Evolutionary conservation across 2,113 vertebrate genomes (phyloP).

Genomic region (rat (Rattus norvegicus)): DNA sequence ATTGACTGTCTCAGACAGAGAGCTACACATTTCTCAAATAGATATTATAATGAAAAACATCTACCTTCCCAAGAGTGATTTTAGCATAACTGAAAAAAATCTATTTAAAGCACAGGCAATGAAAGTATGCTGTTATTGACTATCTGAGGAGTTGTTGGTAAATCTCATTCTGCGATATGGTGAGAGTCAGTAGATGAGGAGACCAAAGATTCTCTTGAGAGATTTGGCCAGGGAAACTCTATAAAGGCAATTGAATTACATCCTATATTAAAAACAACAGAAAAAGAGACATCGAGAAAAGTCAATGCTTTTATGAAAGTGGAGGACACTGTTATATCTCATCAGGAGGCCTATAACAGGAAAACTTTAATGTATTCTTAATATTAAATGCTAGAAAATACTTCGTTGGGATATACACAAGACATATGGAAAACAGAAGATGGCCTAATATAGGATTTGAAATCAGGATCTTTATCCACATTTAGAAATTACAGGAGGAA

Average conservation of each 20-base stretch:
- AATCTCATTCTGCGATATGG: background rate
- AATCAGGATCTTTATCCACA: background rate
- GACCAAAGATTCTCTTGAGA: background rate
- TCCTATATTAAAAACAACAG: background rate
- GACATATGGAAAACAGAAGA: background rate
- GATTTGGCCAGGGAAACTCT: background rate
- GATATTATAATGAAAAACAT: background rate
- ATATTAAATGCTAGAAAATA: background rate
- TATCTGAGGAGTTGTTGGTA: background rate
- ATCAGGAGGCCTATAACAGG: background rate
- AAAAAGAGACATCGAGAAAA: background rate
- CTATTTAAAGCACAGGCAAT: background rate
- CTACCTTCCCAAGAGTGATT: background rate
- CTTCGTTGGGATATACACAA: background rate
- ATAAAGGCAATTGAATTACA: background rate
- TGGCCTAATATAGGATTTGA: background rate
- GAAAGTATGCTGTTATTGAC: background rate
- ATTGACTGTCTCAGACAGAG: background rate
- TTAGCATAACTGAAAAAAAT: background rate
- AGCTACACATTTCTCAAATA: background rate
- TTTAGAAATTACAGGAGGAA: background rate
- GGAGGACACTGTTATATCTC: background rate
- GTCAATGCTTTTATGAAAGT: background rate
- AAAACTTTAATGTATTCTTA: background rate
- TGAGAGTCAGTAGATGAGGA: background rate